phyloP scores from a whole-genome alignment of 2,797 vertebrate species.

The Pangasius krempfi region DNA sequence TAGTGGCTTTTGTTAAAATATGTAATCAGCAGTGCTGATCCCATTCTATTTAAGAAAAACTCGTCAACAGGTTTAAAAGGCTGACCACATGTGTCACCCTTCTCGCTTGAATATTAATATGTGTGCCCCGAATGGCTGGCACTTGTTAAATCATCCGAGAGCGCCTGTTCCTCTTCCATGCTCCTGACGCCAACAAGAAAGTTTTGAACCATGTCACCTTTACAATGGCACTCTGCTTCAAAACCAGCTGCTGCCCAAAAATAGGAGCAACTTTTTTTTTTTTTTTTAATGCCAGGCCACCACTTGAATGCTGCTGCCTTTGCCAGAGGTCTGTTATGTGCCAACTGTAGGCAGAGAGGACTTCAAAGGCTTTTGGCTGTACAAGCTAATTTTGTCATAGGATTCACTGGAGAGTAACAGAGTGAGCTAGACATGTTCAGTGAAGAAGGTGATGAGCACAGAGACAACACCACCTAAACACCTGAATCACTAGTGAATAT shows the following conservation, averaged over 20 bases:
- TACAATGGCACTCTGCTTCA: conserved; percentile 64
- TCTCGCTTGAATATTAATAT: conserved; percentile 73
- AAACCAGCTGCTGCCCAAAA: conserved; percentile 73
- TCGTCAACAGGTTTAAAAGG: conserved; percentile 72
- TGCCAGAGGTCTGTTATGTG: conserved; percentile 63
- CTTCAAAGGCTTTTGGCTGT: conserved; percentile 62
- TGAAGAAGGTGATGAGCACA: conserved; percentile 41
- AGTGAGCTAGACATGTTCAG: conserved; percentile 50
- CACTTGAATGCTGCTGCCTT: conserved; percentile 61
- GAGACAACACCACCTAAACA: conserved; percentile 11
- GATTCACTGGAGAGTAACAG: conserved; percentile 61
- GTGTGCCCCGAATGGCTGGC: conserved; percentile 62
- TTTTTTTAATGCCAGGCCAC: conserved; percentile 61
- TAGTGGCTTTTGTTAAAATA: conserved; percentile 72
- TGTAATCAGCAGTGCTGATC: conserved; percentile 70
- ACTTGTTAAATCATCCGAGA: conserved; percentile 70
- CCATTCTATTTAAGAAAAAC: conserved; percentile 76
- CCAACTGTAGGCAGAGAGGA: conserved; percentile 46
- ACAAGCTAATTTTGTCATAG: conserved; percentile 54
- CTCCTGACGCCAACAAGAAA: conserved; percentile 64
- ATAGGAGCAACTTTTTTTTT: conserved; percentile 70
- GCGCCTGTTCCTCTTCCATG: conserved; percentile 47
- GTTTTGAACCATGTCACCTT: conserved; percentile 74
- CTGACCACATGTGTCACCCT: conserved; percentile 68
- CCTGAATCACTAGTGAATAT: conserved; percentile 21